These are phyloP conservation scores for Polyergus mexicanus DNA, from an alignment of 1,140 invertebrate species.

Conservation along the genomic window DNA sequence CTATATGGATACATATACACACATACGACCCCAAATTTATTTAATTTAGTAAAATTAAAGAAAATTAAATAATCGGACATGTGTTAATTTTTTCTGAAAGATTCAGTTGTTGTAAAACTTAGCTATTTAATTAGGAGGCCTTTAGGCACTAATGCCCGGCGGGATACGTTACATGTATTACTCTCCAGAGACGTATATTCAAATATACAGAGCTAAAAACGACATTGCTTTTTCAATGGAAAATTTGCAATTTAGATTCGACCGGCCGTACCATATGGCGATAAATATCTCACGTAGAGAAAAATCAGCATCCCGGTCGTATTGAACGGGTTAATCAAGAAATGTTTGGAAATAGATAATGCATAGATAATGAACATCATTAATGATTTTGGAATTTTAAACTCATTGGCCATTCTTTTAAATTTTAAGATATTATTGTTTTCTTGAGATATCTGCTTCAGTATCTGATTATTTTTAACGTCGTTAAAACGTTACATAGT, in stretches of 20 bases:
- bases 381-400: constrained; percentile 31
- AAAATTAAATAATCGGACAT: not conserved
- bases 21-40: no score
- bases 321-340: constrained; percentile 56
- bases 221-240: constrained; percentile 52
- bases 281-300: constrained; percentile 47
- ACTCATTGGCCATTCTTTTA: not conserved
- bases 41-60: not conserved
- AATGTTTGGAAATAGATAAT: constrained; percentile 2
- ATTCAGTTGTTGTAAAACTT: not conserved
- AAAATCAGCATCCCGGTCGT: constrained; percentile 22
- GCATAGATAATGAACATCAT: constrained; percentile 4
- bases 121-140: not conserved
- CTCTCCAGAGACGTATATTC: constrained; percentile 26
- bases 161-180: constrained; percentile 19
- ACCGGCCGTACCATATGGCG: constrained; percentile 51
- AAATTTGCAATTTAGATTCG: constrained; percentile 59
- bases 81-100: constrained; percentile 6
- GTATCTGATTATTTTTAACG: not conserved
- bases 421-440: constrained; percentile 29
- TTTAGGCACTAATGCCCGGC: constrained; percentile 16
- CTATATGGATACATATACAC: not conserved
- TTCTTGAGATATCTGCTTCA: not conserved
- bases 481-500: constrained; percentile 53
- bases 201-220: constrained; percentile 35